Evolutionary conservation across 1,140 invertebrate genomes (phyloP).

Genomic region (Ooceraea biroi): DNA sequence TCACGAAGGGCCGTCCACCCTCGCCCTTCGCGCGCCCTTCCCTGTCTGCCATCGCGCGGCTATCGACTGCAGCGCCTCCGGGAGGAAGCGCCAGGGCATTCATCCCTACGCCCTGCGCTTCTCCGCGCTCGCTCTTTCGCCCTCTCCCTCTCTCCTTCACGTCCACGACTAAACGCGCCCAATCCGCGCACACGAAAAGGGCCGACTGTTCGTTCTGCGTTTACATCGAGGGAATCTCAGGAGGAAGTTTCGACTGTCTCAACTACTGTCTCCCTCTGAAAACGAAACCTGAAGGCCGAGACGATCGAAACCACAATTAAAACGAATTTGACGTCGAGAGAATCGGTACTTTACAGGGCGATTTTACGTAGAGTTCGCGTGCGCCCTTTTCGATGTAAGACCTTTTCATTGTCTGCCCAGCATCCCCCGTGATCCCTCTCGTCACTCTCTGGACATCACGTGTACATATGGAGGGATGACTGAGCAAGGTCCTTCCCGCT

Average conservation of each 20-base stretch:
- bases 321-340: constrained; percentile 9
- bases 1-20: constrained; percentile 15
- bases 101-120: constrained; percentile 48
- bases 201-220: background rate
- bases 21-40: constrained; percentile 59
- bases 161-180: constrained; percentile 52
- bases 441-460: background rate
- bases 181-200: background rate
- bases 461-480: constrained; percentile 16
- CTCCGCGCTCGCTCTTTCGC: constrained; percentile 27
- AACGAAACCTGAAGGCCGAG: background rate
- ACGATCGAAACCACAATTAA: constrained; percentile 7
- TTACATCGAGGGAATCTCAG: no score
- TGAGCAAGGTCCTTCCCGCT: constrained; percentile 1
- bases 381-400: background rate
- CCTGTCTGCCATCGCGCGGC: constrained; percentile 42
- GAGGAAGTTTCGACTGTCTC: background rate
- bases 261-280: background rate
- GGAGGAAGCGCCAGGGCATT: constrained; percentile 57
- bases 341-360: background rate
- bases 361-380: background rate
- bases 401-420: background rate
- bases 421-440: constrained; percentile 22
- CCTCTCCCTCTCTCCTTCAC: constrained; percentile 47
- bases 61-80: constrained; percentile 60